These are phyloP conservation scores for Opisthograptis luteolata DNA, from an alignment of 2,888 invertebrate species.

Conservation along the genomic window DNA sequence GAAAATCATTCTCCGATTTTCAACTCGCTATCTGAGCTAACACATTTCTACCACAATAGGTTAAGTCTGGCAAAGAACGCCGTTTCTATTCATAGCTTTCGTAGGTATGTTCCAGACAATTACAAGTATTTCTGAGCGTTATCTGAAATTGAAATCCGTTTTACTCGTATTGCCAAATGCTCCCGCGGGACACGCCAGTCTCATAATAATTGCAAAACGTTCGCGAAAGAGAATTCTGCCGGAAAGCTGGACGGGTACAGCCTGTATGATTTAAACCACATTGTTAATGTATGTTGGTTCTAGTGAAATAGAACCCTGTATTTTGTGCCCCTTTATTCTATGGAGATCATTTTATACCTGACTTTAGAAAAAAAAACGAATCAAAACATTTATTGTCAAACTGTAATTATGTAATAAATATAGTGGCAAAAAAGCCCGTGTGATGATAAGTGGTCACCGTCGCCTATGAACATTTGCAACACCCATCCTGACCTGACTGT, in stretches of 20 bases:
- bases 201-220: slow-evolving; percentile 32
- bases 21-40: neutral
- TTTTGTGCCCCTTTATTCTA: too few relatives aligned
- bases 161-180: slow-evolving; percentile 65
- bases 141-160: slow-evolving; percentile 72
- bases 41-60: neutral
- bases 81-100: slow-evolving; percentile 36
- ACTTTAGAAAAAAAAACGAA: too few relatives aligned
- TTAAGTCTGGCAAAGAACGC: slow-evolving; percentile 33
- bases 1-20: too few relatives aligned
- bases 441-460: too few relatives aligned
- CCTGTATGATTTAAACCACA: neutral
- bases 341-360: too few relatives aligned
- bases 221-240: slow-evolving; percentile 28
- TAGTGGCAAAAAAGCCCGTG: too few relatives aligned
- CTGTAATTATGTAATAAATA: too few relatives aligned
- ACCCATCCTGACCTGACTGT: too few relatives aligned
- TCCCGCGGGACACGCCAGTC: slow-evolving; percentile 42
- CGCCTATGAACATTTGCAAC: too few relatives aligned
- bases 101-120: slow-evolving; percentile 48
- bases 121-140: slow-evolving; percentile 59
- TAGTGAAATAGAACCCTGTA: too few relatives aligned
- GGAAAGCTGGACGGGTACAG: slow-evolving; percentile 1
- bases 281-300: too few relatives aligned
- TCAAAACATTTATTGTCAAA: too few relatives aligned